These are phyloP conservation scores for Rhea americana DNA, from an alignment of 2,113 vertebrate species.

Conservation along the genomic window DNA sequence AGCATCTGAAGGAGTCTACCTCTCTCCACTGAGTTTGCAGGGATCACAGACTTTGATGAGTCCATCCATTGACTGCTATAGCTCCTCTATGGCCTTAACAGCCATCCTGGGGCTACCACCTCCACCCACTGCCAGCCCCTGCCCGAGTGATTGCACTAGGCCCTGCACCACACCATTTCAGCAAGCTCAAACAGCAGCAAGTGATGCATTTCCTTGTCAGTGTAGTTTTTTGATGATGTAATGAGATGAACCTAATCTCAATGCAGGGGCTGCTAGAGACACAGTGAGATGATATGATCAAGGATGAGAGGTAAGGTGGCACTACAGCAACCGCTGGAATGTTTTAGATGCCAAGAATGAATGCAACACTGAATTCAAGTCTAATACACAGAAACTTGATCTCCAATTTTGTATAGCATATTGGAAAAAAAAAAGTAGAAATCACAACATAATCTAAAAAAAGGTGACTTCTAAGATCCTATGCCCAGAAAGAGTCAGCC, in stretches of 20 bases:
- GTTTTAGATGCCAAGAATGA: background rate
- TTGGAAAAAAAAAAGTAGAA: background rate
- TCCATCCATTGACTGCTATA: background rate
- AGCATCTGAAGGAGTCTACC: background rate
- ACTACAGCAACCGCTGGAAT: background rate
- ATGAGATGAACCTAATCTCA: background rate
- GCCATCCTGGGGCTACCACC: background rate
- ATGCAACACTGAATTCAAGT: background rate
- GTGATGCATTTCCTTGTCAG: fast-evolving
- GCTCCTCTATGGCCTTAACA: background rate
- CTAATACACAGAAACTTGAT: background rate
- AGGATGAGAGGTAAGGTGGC: background rate
- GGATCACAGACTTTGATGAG: background rate
- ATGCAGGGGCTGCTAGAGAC: background rate
- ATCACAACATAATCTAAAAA: background rate
- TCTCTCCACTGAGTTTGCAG: background rate
- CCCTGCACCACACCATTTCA: background rate
- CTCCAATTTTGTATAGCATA: background rate
- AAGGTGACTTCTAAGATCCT: background rate
- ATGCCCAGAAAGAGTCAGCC: background rate
- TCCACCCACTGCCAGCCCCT: background rate
- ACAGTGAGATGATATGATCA: background rate
- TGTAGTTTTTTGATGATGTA: background rate
- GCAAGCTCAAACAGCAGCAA: background rate
- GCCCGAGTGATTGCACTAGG: background rate